phyloP scores from a whole-genome alignment of 2,797 vertebrate species.

The Poecilia picta region DNA sequence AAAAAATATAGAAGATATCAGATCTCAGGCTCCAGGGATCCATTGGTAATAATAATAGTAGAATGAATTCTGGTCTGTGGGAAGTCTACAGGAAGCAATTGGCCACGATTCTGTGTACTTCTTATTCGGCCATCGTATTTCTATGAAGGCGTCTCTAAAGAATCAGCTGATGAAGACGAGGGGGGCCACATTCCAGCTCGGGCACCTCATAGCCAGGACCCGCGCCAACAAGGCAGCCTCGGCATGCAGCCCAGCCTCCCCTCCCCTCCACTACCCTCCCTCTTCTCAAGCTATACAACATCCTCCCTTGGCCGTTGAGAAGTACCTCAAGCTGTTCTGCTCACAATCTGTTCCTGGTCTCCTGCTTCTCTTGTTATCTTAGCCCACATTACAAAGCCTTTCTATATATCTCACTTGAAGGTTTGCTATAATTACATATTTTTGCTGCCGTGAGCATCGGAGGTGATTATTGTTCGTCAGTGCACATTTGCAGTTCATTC shows the following conservation, averaged over 20 bases:
- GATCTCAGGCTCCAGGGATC: constrained; percentile 8
- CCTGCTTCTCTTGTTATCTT: constrained; percentile 60
- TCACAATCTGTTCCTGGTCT: constrained; percentile 73
- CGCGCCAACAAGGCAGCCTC: constrained; percentile 65
- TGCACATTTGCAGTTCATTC: background rate
- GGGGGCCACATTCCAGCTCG: constrained; percentile 66
- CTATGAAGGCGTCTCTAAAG: constrained; percentile 51
- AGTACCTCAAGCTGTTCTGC: constrained; percentile 76
- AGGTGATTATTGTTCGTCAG: constrained; percentile 13
- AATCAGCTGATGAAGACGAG: constrained; percentile 70
- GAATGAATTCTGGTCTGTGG: constrained; percentile 28
- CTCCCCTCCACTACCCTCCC: constrained; percentile 23
- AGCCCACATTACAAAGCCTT: constrained; percentile 53
- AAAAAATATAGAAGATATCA: constrained; percentile 8
- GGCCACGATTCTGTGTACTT: constrained; percentile 33
- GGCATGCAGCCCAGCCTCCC: constrained; percentile 54
- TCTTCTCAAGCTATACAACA: constrained; percentile 61
- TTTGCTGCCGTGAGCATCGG: constrained; percentile 23
- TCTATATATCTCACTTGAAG: constrained; percentile 40
- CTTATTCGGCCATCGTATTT: constrained; percentile 37
- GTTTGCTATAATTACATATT: constrained; percentile 26
- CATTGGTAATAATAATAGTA: background rate
- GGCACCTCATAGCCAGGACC: constrained; percentile 70
- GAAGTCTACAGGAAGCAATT: constrained; percentile 40
- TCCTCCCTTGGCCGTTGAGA: constrained; percentile 65